Evolutionary conservation across 2,797 vertebrate species (phyloP).

Genomic region (Nasua narica): DNA sequence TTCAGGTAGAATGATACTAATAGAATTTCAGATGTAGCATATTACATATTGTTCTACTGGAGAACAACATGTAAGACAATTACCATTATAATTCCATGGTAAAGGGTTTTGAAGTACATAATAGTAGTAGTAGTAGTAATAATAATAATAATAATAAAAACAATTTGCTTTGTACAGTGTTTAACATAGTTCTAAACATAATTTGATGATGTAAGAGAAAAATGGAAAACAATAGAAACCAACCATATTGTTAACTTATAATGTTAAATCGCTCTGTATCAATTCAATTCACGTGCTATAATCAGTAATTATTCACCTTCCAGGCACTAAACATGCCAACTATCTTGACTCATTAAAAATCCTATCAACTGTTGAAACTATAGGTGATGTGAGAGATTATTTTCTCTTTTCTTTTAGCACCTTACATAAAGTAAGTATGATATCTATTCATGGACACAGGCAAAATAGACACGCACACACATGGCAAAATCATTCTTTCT

Average conservation of each 20-base stretch:
- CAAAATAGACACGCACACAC: not conserved
- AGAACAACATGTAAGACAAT: not conserved
- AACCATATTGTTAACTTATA: not conserved
- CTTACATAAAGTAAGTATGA: not conserved
- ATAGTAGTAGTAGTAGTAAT: not conserved
- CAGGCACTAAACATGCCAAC: not conserved
- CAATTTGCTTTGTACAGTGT: not conserved
- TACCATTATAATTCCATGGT: not conserved
- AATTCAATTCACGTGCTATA: not conserved
- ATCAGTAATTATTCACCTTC: not conserved
- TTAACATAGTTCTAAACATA: not conserved
- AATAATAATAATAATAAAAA: not conserved
- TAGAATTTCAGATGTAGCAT: not conserved
- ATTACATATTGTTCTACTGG: not conserved
- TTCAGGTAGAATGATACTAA: not conserved
- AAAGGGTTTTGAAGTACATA: not conserved
- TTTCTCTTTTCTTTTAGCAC: not conserved
- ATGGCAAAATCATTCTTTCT: not conserved
- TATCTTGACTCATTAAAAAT: not conserved
- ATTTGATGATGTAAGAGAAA: not conserved
- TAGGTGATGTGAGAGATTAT: not conserved
- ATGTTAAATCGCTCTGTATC: not conserved
- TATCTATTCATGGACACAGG: not conserved
- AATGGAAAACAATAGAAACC: not conserved
- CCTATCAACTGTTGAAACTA: not conserved